These are phyloP conservation scores for Thaleichthys pacificus DNA, from an alignment of 2,797 vertebrate species.

Conservation along the genomic window DNA sequence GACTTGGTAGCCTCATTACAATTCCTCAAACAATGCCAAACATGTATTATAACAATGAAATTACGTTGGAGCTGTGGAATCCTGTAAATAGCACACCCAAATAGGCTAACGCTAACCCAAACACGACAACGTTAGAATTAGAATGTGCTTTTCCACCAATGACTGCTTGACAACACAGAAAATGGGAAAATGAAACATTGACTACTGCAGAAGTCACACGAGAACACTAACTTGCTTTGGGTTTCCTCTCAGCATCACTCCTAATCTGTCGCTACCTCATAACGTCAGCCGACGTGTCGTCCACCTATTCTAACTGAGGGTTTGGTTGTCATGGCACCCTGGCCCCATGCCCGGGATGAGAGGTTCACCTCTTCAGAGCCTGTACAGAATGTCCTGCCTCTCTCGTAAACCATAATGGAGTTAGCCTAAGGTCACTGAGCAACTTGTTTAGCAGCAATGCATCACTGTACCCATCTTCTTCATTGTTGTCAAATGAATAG, in stretches of 20 bases:
- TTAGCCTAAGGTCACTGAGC: slow-evolving; percentile 63
- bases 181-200: not conserved
- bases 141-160: not conserved
- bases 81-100: not conserved
- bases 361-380: slow-evolving; percentile 13
- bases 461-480: slow-evolving; percentile 45
- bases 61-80: not conserved
- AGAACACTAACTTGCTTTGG: not conserved
- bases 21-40: slow-evolving; percentile 12
- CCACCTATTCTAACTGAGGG: slow-evolving; percentile 10
- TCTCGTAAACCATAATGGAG: slow-evolving; percentile 44
- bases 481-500: slow-evolving; percentile 68
- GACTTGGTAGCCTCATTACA: slow-evolving; percentile 24
- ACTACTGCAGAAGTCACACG: not conserved
- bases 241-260: not conserved
- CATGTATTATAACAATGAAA: not conserved
- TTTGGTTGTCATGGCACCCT: slow-evolving; percentile 37
- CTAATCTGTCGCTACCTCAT: not conserved
- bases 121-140: not conserved
- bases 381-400: slow-evolving; percentile 31
- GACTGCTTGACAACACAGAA: not conserved
- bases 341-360: slow-evolving; percentile 32
- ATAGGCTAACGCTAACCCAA: no score
- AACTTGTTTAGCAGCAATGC: slow-evolving; percentile 47
- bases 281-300: not conserved